Evolutionary conservation across 2,888 invertebrate species (phyloP).

Genomic region (Meta bourneti): DNA sequence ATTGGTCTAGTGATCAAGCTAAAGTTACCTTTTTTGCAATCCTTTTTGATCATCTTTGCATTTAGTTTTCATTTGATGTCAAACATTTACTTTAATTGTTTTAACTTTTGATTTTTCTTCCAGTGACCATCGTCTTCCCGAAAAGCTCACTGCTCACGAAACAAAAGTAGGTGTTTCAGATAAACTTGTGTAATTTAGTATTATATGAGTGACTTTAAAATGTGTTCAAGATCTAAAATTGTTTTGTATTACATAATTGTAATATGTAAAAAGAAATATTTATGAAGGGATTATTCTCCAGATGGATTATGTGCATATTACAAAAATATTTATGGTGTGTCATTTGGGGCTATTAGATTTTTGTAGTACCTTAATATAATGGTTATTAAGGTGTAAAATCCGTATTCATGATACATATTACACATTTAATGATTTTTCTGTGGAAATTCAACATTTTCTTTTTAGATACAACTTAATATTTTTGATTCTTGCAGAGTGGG

Average conservation of each 20-base stretch:
- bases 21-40: neutral
- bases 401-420: too few species aligned
- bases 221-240: neutral
- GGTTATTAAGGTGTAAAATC: too few species aligned
- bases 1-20: too few species aligned
- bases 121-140: slow-evolving; percentile 89
- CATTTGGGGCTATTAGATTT: neutral
- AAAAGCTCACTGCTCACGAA: slow-evolving; percentile 80
- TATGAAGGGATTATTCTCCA: neutral
- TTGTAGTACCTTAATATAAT: neutral
- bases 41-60: too few species aligned
- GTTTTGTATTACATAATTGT: too few species aligned
- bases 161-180: slow-evolving; percentile 76
- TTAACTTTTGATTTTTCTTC: slow-evolving; percentile 39
- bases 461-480: too few species aligned
- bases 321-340: neutral
- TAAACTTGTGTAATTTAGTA: neutral
- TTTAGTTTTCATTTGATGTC: too few species aligned
- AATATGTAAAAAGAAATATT: too few species aligned
- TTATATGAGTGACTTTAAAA: neutral
- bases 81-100: too few species aligned
- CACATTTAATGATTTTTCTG: too few species aligned
- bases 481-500: too few species aligned
- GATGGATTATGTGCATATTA: neutral
- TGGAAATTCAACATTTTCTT: too few species aligned